phyloP scores from a whole-genome alignment of 2,797 vertebrate species.

The Eidolon dupreanum region DNA sequence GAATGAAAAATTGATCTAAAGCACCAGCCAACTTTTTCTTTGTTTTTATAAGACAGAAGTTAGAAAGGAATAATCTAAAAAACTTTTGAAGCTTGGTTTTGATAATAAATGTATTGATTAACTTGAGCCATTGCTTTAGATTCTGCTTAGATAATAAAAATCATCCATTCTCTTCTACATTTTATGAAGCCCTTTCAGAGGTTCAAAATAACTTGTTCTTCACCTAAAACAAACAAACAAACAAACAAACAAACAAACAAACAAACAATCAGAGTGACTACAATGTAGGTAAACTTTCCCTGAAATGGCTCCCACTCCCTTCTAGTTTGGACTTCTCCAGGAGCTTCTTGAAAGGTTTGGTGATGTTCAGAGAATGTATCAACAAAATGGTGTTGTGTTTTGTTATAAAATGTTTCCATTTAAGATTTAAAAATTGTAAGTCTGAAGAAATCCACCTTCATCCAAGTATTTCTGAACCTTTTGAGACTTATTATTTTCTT shows the following conservation, averaged over 20 bases:
- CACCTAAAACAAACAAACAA: background rate
- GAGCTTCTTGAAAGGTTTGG: background rate
- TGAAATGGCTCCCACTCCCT: background rate
- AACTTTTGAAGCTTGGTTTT: constrained; percentile 23
- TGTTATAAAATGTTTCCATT: background rate
- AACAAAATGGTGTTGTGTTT: background rate
- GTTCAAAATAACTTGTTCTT: background rate
- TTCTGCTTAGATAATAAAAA: constrained; percentile 34
- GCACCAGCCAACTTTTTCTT: background rate
- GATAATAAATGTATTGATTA: constrained; percentile 12
- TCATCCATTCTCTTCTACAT: background rate
- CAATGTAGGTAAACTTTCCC: background rate
- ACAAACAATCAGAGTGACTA: background rate
- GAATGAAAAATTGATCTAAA: constrained; percentile 26
- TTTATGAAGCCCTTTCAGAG: background rate
- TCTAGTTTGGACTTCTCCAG: background rate
- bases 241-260: background rate
- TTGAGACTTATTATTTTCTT: background rate
- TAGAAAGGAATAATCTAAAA: background rate
- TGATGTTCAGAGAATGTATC: background rate
- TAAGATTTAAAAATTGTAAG: background rate
- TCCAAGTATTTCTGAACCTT: background rate
- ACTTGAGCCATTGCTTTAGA: background rate
- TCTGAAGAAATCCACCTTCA: background rate
- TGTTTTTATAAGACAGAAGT: constrained; percentile 8